Percentiles rank a stretch among this genome's conserved stretches.
Conservation (phyloP, 2,888 invertebrate species). For the Drosophila anomalata region DNA sequence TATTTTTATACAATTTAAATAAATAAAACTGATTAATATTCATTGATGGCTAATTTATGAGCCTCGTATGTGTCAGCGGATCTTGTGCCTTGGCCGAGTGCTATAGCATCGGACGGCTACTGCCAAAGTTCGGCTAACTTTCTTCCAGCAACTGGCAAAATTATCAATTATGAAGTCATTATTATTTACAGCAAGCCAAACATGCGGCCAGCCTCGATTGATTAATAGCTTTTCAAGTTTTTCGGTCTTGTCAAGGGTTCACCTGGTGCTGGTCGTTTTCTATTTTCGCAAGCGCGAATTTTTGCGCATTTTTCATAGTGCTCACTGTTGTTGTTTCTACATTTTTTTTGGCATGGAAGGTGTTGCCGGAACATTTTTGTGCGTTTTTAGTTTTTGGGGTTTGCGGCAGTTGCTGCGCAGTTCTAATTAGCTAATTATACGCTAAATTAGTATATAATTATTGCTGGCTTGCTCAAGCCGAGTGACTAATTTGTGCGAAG, state of each 20-base stretch:
- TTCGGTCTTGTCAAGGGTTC: constrained; percentile 64
- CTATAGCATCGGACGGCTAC: constrained; percentile 24
- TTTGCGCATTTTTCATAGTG: constrained; percentile 60
- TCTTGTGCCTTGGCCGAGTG: constrained; percentile 26
- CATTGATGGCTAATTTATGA: constrained; percentile 62
- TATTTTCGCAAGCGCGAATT: constrained; percentile 69
- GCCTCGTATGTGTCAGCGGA: constrained; percentile 34
- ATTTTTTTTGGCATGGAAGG: constrained; percentile 72
- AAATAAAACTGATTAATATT: constrained; percentile 64
- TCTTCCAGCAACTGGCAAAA: constrained; percentile 51
- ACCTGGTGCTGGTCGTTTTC: constrained; percentile 67
- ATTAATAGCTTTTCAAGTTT: constrained; percentile 68
- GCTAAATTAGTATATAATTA: constrained; percentile 79
- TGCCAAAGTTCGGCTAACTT: constrained; percentile 31
- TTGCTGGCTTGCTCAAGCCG: constrained; percentile 60
- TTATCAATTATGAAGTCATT: constrained; percentile 80
- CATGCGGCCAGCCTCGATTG: constrained; percentile 55
- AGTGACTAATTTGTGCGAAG: constrained; percentile 53
- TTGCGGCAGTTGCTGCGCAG: constrained; percentile 65
- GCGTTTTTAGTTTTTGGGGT: constrained; percentile 47
- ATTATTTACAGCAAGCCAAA: constrained; percentile 70
- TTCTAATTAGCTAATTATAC: constrained; percentile 81
- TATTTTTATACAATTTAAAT: constrained; percentile 58
- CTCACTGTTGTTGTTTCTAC: not conserved
- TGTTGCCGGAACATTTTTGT: constrained; percentile 78